Percentiles rank a stretch among this genome's conserved stretches.
Evolutionary conservation across 2,113 vertebrate genomes (phyloP).

Genomic region (Channa maculata): DNA sequence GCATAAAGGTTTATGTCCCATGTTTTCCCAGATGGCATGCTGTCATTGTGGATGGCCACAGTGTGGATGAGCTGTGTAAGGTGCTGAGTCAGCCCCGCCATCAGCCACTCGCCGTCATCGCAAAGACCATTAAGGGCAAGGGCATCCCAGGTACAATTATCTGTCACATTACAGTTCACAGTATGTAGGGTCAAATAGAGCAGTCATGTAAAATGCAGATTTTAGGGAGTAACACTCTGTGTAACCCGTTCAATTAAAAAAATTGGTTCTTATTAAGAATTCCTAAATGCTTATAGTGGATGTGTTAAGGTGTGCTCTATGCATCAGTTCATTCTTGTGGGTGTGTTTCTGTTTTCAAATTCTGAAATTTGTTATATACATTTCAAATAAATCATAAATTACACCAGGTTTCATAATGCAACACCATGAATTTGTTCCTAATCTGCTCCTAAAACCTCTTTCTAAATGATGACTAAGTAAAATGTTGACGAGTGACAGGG

Average conservation of each 20-base stretch:
- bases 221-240: not conserved
- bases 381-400: no score
- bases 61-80: slow-evolving; percentile 95
- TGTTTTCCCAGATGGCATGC: slow-evolving; percentile 88
- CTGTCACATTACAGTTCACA: not conserved
- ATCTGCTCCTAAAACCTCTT: not conserved
- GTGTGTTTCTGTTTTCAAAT: no score
- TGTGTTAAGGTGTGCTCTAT: no score
- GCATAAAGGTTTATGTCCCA: slow-evolving; percentile 1
- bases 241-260: not conserved
- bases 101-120: slow-evolving; percentile 93
- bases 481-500: slow-evolving; percentile 8
- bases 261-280: no score
- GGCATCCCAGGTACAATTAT: slow-evolving; percentile 89
- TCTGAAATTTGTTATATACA: no score
- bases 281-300: no score
- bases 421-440: not conserved
- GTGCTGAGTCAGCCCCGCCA: slow-evolving; percentile 91
- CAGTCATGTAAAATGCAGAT: not conserved
- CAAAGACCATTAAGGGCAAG: slow-evolving; percentile 94
- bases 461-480: slow-evolving; percentile 2
- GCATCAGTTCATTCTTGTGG: no score
- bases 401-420: not conserved
- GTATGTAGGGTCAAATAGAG: not conserved
- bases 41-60: slow-evolving; percentile 94